A percentile compares a stretch with the other conserved stretches of the same genome.
These are phyloP conservation scores for Muscicapa adusta DNA, from an alignment of 2,113 vertebrate species.

Conservation along the genomic window DNA sequence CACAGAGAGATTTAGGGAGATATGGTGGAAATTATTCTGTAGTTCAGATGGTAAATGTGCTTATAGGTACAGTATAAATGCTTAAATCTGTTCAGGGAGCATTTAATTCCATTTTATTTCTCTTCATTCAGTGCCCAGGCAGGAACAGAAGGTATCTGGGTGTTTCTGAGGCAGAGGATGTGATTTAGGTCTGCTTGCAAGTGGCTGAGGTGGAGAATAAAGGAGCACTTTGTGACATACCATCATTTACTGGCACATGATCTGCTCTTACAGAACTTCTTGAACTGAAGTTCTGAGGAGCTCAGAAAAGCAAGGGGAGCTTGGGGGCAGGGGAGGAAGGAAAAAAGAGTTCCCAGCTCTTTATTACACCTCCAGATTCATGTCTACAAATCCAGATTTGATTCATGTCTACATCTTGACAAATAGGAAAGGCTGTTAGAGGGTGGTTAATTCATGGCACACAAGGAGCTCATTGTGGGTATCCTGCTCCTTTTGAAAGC, in stretches of 20 bases:
- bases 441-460: background rate
- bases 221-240: background rate
- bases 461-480: background rate
- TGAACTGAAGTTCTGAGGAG: background rate
- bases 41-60: background rate
- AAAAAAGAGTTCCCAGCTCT: background rate
- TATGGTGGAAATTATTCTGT: background rate
- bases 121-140: background rate
- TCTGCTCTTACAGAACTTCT: background rate
- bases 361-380: background rate
- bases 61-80: background rate
- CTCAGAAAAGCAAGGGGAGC: background rate
- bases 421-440: background rate
- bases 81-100: background rate
- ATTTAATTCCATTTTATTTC: background rate
- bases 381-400: background rate
- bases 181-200: background rate
- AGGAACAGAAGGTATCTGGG: background rate
- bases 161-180: background rate
- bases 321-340: background rate
- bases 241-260: background rate
- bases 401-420: background rate
- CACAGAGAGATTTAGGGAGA: background rate
- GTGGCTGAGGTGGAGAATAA: background rate
- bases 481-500: background rate